Evolutionary conservation across 2,797 vertebrate species (phyloP).

Genomic region (Rhabdophis nuchalis): DNA sequence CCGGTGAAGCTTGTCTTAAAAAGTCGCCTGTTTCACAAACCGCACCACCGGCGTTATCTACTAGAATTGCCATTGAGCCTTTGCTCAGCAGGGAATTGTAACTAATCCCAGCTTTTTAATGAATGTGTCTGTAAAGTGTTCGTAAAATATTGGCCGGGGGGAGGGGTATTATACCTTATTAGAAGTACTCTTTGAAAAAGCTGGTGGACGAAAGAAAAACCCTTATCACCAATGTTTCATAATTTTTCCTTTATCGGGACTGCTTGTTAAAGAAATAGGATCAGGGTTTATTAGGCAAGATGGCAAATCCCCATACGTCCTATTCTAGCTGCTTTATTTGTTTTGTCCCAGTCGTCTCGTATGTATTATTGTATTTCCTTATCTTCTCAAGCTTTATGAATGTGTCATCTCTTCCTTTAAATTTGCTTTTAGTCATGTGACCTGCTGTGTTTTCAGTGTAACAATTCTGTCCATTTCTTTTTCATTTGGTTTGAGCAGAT

Average conservation of each 20-base stretch:
- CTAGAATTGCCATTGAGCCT: too few relatives aligned
- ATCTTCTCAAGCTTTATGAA: neutral
- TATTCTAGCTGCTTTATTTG: neutral
- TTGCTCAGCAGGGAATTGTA: neutral
- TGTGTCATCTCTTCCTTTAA: neutral
- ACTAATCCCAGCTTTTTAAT: neutral
- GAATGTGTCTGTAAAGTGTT: neutral
- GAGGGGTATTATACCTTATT: neutral
- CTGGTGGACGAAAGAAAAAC: neutral
- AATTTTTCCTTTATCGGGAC: neutral
- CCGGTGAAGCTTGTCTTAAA: neutral
- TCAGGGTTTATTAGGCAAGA: neutral
- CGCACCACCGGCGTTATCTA: too few relatives aligned
- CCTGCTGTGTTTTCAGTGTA: too few relatives aligned
- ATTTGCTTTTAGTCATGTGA: neutral
- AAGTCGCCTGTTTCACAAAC: neutral
- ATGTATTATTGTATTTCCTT: neutral
- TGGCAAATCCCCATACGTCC: neutral
- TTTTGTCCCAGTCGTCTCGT: too few relatives aligned
- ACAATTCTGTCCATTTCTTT: neutral
- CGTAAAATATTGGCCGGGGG: neutral
- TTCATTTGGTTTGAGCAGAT: neutral
- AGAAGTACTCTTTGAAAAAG: neutral
- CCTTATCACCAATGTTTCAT: neutral
- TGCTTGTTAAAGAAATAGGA: neutral